These are phyloP conservation scores for Volucella bombylans DNA, from an alignment of 2,888 invertebrate genomes.

Conservation along the genomic window DNA sequence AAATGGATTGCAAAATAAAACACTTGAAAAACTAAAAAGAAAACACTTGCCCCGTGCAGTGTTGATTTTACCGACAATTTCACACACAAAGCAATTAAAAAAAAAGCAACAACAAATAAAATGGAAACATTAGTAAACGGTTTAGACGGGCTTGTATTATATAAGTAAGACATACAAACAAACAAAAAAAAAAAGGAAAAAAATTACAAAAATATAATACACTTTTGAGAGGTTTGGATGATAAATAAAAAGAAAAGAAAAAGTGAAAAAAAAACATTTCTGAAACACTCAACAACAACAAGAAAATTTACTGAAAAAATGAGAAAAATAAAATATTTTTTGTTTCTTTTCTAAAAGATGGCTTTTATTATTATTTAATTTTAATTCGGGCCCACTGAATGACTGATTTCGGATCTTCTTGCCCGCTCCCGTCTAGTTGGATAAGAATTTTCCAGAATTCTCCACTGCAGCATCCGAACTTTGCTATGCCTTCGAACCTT, in stretches of 20 bases:
- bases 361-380: slow-evolving; percentile 5
- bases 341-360: slow-evolving; percentile 55
- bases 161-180: slow-evolving; percentile 44
- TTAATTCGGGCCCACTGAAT: no score
- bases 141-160: slow-evolving; percentile 63
- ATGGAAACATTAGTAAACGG: slow-evolving; percentile 23
- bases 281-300: slow-evolving; percentile 41
- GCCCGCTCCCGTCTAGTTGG: no score
- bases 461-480: no score
- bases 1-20: slow-evolving; percentile 33
- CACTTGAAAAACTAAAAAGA: neutral
- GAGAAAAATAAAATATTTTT: slow-evolving; percentile 63
- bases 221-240: neutral
- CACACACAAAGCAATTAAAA: slow-evolving; percentile 43
- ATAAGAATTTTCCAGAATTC: no score
- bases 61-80: slow-evolving; percentile 42
- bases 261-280: slow-evolving; percentile 12
- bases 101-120: neutral
- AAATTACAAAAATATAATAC: neutral
- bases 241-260: slow-evolving; percentile 1
- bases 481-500: no score
- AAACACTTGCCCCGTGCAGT: slow-evolving; percentile 4
- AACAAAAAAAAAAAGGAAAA: slow-evolving; percentile 4
- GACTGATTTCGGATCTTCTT: no score
- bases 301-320: slow-evolving; percentile 37